phyloP scores from a whole-genome alignment of 2,113 vertebrate species.

The Podarcis cretensis region DNA sequence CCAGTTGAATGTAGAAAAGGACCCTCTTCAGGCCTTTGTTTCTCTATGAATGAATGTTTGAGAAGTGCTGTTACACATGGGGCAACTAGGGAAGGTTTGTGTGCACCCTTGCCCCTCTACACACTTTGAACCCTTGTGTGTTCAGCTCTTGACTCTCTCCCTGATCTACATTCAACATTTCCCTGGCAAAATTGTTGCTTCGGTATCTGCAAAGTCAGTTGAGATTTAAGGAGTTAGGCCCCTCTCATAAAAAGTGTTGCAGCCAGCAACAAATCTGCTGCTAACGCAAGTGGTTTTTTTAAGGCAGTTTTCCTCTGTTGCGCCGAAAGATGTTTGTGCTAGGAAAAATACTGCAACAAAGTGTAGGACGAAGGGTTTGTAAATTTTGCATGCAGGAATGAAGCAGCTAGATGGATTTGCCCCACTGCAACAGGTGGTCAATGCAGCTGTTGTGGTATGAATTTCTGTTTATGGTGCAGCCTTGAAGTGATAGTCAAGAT shows the following conservation, averaged over 20 bases:
- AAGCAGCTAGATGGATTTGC: neutral
- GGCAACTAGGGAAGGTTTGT: no score
- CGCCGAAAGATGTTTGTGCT: neutral
- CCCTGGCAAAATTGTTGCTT: neutral
- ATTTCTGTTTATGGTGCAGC: neutral
- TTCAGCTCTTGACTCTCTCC: neutral
- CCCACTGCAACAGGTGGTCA: neutral
- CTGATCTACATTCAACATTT: neutral
- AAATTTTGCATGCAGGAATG: neutral
- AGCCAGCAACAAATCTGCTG: neutral
- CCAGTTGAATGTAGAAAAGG: no score
- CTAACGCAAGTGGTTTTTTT: neutral
- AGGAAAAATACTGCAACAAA: neutral
- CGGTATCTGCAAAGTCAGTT: neutral
- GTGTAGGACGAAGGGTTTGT: neutral
- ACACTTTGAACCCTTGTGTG: no score
- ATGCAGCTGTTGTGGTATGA: neutral
- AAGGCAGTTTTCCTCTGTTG: neutral
- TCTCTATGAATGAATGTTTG: no score
- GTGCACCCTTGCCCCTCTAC: no score
- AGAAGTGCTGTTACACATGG: no score
- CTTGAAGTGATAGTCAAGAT: neutral
- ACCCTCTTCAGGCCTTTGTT: no score
- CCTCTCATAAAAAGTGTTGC: neutral
- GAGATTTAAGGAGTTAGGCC: neutral